These are phyloP conservation scores for Neopelma chrysocephalum DNA, from an alignment of 2,797 vertebrate genomes.

Conservation along the genomic window DNA sequence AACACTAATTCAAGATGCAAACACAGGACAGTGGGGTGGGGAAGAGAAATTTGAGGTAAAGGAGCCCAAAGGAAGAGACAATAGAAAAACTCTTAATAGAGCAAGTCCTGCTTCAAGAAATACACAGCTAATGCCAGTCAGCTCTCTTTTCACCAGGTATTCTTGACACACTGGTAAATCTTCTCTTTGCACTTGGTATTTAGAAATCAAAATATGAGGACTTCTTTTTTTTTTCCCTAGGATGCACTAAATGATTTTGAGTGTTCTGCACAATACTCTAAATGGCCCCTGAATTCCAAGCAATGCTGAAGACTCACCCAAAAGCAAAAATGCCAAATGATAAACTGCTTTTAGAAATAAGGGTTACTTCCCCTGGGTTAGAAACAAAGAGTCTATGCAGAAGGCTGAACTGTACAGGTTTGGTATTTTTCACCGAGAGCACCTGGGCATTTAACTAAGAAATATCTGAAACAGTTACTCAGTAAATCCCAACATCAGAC, in stretches of 20 bases:
- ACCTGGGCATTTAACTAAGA: neutral
- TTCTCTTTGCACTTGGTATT: neutral
- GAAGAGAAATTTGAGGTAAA: neutral
- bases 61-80: neutral
- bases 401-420: neutral
- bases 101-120: neutral
- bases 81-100: neutral
- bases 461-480: neutral
- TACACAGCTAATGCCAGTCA: neutral
- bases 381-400: neutral
- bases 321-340: neutral
- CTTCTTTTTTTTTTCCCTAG: neutral
- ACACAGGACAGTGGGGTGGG: neutral
- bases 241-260: neutral
- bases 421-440: conserved; percentile 5
- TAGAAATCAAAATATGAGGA: neutral
- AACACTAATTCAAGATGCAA: neutral
- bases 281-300: neutral
- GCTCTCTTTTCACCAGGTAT: neutral
- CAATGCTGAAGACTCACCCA: neutral
- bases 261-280: neutral
- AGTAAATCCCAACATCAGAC: neutral
- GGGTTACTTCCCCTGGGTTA: neutral
- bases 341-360: neutral
- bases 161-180: neutral